Evolutionary conservation across 2,888 invertebrate genomes (phyloP).

Genomic region (Toxonevra muliebris): DNA sequence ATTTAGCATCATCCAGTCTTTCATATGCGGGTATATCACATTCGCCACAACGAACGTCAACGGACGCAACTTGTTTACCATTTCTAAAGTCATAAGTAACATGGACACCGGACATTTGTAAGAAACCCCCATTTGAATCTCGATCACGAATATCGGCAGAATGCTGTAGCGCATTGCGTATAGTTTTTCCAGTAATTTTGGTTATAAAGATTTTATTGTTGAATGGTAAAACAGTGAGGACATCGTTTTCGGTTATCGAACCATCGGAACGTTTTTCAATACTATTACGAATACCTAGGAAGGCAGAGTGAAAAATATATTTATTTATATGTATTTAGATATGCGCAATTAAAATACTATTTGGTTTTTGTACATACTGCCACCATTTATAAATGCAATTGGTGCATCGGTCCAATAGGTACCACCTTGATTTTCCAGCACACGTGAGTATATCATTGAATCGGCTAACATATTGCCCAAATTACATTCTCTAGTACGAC

Average conservation of each 20-base stretch:
- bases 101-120: constrained; percentile 83
- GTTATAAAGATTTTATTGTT: constrained; percentile 73
- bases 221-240: constrained; percentile 81
- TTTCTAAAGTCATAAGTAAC: constrained; percentile 75
- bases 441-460: constrained; percentile 71
- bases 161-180: constrained; percentile 75
- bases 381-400: constrained; percentile 79
- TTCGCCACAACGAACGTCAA: constrained; percentile 73
- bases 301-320: neutral
- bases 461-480: constrained; percentile 85
- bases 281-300: constrained; percentile 72
- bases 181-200: constrained; percentile 72
- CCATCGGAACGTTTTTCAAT: constrained; percentile 68
- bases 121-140: constrained; percentile 76
- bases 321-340: neutral
- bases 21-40: constrained; percentile 72
- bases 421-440: constrained; percentile 60
- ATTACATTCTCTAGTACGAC: constrained; percentile 82
- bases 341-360: neutral
- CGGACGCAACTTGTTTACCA: constrained; percentile 73
- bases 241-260: constrained; percentile 76
- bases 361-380: constrained; percentile 67
- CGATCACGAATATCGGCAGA: constrained; percentile 68
- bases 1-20: constrained; percentile 67
- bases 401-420: constrained; percentile 80